phyloP scores from a whole-genome alignment of 1,140 invertebrate genomes.

The Akabosia matsudoensis region DNA sequence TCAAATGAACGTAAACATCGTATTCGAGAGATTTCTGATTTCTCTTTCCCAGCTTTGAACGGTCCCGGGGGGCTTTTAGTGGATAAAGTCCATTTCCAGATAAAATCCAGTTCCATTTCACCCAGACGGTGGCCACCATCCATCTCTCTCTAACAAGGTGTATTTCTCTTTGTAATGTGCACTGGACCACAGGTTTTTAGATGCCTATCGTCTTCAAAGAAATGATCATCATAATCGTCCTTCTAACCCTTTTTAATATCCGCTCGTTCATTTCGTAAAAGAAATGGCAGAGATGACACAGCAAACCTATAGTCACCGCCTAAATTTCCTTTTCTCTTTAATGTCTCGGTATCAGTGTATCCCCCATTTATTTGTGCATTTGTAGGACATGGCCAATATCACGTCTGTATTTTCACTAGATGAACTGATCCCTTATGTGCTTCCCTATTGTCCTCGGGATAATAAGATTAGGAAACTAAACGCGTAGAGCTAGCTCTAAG shows the following conservation, averaged over 20 bases:
- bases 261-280: too few species aligned
- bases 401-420: not conserved
- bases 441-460: constrained; percentile 11
- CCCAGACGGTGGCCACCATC: too few species aligned
- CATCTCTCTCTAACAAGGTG: not conserved
- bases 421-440: constrained; percentile 9
- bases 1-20: too few species aligned
- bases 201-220: too few species aligned
- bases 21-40: constrained; percentile 5
- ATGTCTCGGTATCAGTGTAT: too few species aligned
- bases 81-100: not conserved
- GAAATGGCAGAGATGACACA: not conserved
- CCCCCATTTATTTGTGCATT: too few species aligned
- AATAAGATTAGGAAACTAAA: constrained; percentile 14
- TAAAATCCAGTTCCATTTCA: not conserved
- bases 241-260: too few species aligned
- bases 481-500: too few species aligned
- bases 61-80: constrained; percentile 14
- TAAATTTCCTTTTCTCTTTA: not conserved
- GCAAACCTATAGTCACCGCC: not conserved
- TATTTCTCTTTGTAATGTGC: too few species aligned
- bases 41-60: not conserved
- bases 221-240: too few species aligned
- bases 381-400: too few species aligned
- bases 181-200: too few species aligned